Base-by-base conservation (phyloP, 2,888 invertebrate species). In the Oxytorus armatus region DNA sequence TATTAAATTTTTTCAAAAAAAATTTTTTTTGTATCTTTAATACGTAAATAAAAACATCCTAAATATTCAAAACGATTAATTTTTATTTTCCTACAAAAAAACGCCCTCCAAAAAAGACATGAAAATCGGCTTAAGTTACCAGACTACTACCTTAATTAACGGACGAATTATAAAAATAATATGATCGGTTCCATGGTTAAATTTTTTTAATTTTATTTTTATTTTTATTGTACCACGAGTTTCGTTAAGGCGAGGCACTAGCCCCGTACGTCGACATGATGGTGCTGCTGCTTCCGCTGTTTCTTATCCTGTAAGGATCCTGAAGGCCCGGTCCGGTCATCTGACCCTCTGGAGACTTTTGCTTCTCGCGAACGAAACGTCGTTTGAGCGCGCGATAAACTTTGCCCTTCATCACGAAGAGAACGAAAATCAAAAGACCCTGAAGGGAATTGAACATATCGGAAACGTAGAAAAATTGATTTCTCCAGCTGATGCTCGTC, bases 401-500 rank as follows among this genome's bases (percentile, higher is more conserved):
- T 85, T 95, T 94, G 21, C 93, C 93, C 88, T 96, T 96, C 85
- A 95, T 93, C 8, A 96, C 94, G 81, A 96, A 94, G 66, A 96
- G 95, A 57, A 95, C 92, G 89, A 96, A 96, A 76, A 96, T 96
- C 84, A 95, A 93, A 21, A 96, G 75, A 78, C 96, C 96, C 89
- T 96, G 95, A 2, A 96, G 93, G 70, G 94, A 94, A 88, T 96
- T 96, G 77, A 95, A 92, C 0, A 93, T 93, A 89, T 96, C 96
- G 42, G 95, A 93, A 8, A 94, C 90, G 82, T 93, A 92, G 72
- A 90, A 86, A 0, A 88, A 33, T 33, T 85, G 77, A 0, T 81
- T 55, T 0, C 83, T 68, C 89, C 91, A 92, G 0, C 66, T 0
- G 2, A 86, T 68, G 7, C 82, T 29, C 0, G 76, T 25, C 16